Evolutionary conservation across 1,140 invertebrate genomes (phyloP), one percentile per base, ranked within the genome.

Genomic region (Sweltsa coloradensis): DNA sequence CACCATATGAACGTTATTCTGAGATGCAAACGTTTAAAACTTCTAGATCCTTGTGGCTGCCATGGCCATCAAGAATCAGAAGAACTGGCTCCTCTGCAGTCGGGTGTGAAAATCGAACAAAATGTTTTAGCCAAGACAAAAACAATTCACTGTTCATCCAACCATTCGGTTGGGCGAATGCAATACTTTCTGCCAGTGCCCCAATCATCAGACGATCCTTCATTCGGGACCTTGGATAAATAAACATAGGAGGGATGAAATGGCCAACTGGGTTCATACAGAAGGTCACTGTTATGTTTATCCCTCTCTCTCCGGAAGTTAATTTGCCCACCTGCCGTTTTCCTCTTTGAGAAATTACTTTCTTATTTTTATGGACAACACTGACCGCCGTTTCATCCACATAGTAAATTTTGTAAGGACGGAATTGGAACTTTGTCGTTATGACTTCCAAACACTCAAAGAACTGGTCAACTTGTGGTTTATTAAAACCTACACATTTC

Each of bases 291-390:
- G 57, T 13, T 63, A 45, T 19, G 68, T 69, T 1, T 57, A 58
- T 53, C 13, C 65, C 66, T 24, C 61, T 49, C 56, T 71, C 66
- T 39, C 60, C 65, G 49, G 60, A 66, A 21, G 61, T 60, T n/a
- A 64, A 42, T 23, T 53, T 45, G 14, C 62, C 65, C 23, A 70
- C 56, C 59, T 69, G 65, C 21, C 60, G 53, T 26, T 60, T 59
- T 21, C 59, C 58, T 57, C 61, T 65, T 21, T 14, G 6, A 34
- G 56, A 50, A 5, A 67, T 25, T n/a, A 64, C 52, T 57, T 59
- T 55, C 52, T 42, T 3, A 29, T n/a, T 42, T 53, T 48, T 51
- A 50, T 63, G 56, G 41, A 66, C 51, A 54, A 57, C 56, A n/a
- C 63, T 61, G 46, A 67, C 47, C 2, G 63, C 66, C 29, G 63